These are phyloP conservation scores for Triplophysa rosa DNA, from an alignment of 2,113 vertebrate species.

Conservation along the genomic window DNA sequence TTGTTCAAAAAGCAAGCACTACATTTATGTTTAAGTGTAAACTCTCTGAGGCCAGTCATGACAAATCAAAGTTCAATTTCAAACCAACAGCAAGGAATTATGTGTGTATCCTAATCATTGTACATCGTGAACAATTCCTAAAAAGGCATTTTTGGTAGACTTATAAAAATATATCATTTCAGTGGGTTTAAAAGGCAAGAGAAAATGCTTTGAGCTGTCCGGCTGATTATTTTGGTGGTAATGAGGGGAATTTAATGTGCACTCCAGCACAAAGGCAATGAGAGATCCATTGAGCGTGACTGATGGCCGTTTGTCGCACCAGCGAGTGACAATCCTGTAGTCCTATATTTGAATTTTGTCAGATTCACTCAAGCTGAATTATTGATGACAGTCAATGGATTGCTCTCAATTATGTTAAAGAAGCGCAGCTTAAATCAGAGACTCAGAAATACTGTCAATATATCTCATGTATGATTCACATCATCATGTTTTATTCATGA, in stretches of 20 bases:
- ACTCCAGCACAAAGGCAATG: slow-evolving; percentile 70
- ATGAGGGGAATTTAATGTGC: slow-evolving; percentile 68
- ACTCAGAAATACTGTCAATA: slow-evolving; percentile 65
- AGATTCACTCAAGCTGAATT: slow-evolving; percentile 65
- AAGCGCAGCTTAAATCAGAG: slow-evolving; percentile 63
- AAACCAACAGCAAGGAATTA: too few relatives aligned
- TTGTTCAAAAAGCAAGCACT: background rate
- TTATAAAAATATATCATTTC: too few relatives aligned
- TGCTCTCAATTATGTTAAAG: slow-evolving; percentile 64
- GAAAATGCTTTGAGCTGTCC: too few relatives aligned
- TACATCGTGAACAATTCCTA: too few relatives aligned
- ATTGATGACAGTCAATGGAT: slow-evolving; percentile 73
- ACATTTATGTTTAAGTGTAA: background rate
- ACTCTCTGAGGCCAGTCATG: too few relatives aligned
- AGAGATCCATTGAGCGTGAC: slow-evolving; percentile 74
- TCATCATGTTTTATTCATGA: slow-evolving; percentile 69
- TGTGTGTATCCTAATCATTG: too few relatives aligned
- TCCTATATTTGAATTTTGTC: slow-evolving; percentile 64
- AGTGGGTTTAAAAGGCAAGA: too few relatives aligned
- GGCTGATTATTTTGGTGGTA: slow-evolving; percentile 61
- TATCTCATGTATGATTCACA: slow-evolving; percentile 63
- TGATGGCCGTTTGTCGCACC: slow-evolving; percentile 75
- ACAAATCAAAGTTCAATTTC: too few relatives aligned
- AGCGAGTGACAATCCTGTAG: slow-evolving; percentile 38
- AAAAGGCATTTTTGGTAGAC: too few relatives aligned